Base-by-base conservation (phyloP, 37 sponge, comb jelly and placozoan species). In the Spongilla lacustris region DNA sequence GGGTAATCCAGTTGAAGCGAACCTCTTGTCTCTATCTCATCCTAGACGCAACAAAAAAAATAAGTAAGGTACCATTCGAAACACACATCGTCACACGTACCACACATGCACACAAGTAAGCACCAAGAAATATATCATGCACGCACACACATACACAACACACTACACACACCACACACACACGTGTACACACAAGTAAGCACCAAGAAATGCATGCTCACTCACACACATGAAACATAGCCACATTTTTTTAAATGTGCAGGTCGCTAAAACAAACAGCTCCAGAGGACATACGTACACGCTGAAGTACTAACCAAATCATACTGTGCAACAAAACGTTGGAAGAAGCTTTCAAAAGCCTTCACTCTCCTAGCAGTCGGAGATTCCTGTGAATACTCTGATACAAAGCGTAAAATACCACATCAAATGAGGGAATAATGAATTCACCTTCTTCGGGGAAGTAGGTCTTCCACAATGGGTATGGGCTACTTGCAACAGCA, bases 381-480 rank as follows among this genome's bases (percentile, higher is more conserved):
- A 13, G 86, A 79, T 10, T 48, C 50, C 19, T 82, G 80, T 17
- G 73, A 67, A 66, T 58, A 89, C 1, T 23, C 77, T 82, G n/a
- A 3, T 68, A 32, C 29, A 67, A 21, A 4, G 50, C 23, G 75
- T 36, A 33, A 23, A 19, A 50, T 29, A 29, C 41, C 21, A 41
- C 23, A 29, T 31, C 4, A 28, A 21, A 76, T 27, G 48, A 4
- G 11, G 25, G 66, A 32, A 26, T 23, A 37, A 27, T 4, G 36
- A 37, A 27, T 5, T 76, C 48, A 92, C 93, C 82, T 80, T 94
- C 85, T 25, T 90, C 67, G 0, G 89, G 89, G 36, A 91, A 67
- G 72, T 94, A 94, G 27, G 28, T 71, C 50, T 76, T 81, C 95
- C 95, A 94, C 9, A 77, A 33, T 37, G 73, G 71, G 73, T 91